These are phyloP conservation scores for Peromyscus attwateri DNA, from an alignment of 2,797 vertebrate species.

Conservation along the genomic window DNA sequence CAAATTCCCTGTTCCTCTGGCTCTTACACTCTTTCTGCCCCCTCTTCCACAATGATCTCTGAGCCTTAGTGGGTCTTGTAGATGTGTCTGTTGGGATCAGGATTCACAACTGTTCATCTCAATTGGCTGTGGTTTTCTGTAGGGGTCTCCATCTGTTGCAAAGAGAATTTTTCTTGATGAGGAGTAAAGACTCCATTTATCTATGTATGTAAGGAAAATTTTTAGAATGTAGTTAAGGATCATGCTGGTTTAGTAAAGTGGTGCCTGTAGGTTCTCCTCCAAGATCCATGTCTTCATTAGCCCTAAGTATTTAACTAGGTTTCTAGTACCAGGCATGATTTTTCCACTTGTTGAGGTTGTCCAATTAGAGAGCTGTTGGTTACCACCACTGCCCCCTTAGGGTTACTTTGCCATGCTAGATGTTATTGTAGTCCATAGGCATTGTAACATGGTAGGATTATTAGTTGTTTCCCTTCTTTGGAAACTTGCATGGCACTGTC, in stretches of 20 bases:
- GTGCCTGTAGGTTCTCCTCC: not conserved
- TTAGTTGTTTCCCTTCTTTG: not conserved
- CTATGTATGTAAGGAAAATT: not conserved
- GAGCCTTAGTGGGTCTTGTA: not conserved
- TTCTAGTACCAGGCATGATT: not conserved
- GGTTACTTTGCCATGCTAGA: not conserved
- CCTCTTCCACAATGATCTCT: not conserved
- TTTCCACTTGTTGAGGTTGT: not conserved
- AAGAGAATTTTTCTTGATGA: not conserved
- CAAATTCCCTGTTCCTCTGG: not conserved
- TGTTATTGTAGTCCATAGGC: not conserved
- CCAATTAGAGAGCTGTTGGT: not conserved
- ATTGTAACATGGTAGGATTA: not conserved
- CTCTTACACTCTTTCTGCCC: not conserved
- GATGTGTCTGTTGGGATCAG: not conserved
- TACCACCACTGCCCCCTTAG: not conserved
- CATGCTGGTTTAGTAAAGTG: not conserved
- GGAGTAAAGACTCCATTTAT: not conserved
- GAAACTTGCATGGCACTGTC: not conserved
- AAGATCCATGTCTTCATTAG: not conserved
- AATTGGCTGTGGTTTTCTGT: not conserved
- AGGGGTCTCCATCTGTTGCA: not conserved
- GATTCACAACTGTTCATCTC: not conserved
- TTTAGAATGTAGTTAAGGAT: not conserved
- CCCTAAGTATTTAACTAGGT: not conserved